These are phyloP conservation scores for Sipha flava DNA, from an alignment of 1,140 invertebrate genomes.

Conservation along the genomic window DNA sequence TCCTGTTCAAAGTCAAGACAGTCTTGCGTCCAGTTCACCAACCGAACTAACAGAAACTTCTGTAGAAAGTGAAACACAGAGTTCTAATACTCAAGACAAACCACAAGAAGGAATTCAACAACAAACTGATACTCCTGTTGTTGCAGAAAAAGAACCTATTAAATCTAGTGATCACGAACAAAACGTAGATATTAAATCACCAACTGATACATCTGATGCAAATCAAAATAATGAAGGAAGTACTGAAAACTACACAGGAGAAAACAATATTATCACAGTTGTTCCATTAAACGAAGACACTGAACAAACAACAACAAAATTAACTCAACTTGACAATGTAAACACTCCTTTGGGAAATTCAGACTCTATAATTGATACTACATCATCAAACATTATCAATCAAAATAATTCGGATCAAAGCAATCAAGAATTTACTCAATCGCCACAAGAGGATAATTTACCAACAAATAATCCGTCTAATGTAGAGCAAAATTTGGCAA, in stretches of 20 bases:
- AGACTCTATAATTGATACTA: neutral
- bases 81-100: neutral
- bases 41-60: neutral
- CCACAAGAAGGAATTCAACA: neutral
- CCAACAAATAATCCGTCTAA: neutral
- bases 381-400: neutral
- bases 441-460: neutral
- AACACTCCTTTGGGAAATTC: neutral
- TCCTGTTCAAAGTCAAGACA: neutral
- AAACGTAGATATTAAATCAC: neutral
- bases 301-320: neutral
- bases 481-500: neutral
- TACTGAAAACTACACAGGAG: neutral
- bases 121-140: neutral
- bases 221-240: neutral
- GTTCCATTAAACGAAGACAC: neutral
- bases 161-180: neutral
- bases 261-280: neutral
- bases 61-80: neutral
- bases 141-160: neutral
- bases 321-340: neutral
- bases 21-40: neutral
- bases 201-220: neutral
- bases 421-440: neutral
- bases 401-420: neutral